These are phyloP conservation scores for Aphelocoma coerulescens DNA, from an alignment of 2,113 vertebrate species.

Conservation along the genomic window DNA sequence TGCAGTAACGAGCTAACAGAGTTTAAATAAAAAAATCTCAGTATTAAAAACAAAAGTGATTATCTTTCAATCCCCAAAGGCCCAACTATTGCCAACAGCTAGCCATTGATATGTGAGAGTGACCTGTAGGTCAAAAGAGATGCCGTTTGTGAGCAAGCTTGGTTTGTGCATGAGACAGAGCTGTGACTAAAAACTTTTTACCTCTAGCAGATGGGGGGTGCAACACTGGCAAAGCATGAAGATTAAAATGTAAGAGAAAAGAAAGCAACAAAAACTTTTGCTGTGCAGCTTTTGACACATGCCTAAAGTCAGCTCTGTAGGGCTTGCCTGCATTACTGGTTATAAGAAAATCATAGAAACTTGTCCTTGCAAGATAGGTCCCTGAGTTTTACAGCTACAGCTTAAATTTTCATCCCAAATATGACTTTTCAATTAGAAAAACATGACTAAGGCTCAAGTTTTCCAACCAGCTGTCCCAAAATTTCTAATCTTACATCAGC, in stretches of 20 bases:
- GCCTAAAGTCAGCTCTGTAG: not conserved
- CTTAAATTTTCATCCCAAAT: constrained; percentile 46
- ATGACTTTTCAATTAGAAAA: constrained; percentile 61
- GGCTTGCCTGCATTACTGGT: not conserved
- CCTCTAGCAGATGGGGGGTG: not conserved
- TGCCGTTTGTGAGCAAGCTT: not conserved
- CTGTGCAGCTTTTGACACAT: not conserved
- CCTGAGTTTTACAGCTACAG: not conserved
- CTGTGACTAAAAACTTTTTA: not conserved
- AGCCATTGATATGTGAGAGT: not conserved
- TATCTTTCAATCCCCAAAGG: not conserved
- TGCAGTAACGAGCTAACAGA: constrained; percentile 18
- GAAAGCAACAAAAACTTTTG: not conserved
- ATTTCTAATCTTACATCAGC: constrained; percentile 60
- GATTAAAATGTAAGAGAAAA: not conserved
- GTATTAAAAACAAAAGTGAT: not conserved
- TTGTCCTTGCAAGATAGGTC: not conserved
- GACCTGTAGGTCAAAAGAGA: not conserved
- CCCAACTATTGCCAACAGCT: not conserved
- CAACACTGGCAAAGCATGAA: not conserved
- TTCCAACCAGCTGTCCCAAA: constrained; percentile 55
- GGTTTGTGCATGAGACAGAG: not conserved
- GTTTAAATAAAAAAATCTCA: constrained; percentile 38
- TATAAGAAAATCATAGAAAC: not conserved
- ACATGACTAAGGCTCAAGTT: constrained; percentile 59